Evolutionary conservation across 2,888 invertebrate genomes (phyloP).

Genomic region (Cerastis rubricosa): DNA sequence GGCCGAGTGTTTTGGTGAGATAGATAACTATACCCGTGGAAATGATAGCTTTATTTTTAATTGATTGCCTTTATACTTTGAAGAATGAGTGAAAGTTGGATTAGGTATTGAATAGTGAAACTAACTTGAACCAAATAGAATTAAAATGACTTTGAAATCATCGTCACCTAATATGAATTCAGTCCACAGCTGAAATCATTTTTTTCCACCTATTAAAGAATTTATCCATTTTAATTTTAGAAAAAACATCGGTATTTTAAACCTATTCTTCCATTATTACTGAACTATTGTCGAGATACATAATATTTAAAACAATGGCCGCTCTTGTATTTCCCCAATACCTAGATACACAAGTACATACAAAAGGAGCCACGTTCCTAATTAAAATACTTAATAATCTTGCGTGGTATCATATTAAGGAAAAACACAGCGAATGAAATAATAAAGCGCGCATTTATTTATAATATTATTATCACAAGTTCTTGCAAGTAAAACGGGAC

Average conservation of each 20-base stretch:
- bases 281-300: constrained; percentile 22
- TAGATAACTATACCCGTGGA: constrained; percentile 3
- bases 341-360: constrained; percentile 33
- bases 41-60: constrained; percentile 2
- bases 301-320: constrained; percentile 32
- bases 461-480: constrained; percentile 50
- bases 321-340: constrained; percentile 48
- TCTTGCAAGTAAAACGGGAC: constrained; percentile 43
- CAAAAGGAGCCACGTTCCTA: constrained; percentile 51
- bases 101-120: neutral
- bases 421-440: constrained; percentile 48
- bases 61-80: neutral
- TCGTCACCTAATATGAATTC: neutral
- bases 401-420: constrained; percentile 56
- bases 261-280: neutral
- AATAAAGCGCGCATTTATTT: constrained; percentile 25
- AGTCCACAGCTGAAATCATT: neutral
- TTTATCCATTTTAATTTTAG: neutral
- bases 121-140: neutral
- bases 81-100: neutral
- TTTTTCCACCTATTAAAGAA: neutral
- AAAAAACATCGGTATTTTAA: neutral
- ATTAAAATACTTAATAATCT: constrained; percentile 63
- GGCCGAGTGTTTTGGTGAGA: constrained; percentile 15
- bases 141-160: neutral